Base-by-base conservation (phyloP, 2,888 invertebrate species). In the Drosophila merina region DNA sequence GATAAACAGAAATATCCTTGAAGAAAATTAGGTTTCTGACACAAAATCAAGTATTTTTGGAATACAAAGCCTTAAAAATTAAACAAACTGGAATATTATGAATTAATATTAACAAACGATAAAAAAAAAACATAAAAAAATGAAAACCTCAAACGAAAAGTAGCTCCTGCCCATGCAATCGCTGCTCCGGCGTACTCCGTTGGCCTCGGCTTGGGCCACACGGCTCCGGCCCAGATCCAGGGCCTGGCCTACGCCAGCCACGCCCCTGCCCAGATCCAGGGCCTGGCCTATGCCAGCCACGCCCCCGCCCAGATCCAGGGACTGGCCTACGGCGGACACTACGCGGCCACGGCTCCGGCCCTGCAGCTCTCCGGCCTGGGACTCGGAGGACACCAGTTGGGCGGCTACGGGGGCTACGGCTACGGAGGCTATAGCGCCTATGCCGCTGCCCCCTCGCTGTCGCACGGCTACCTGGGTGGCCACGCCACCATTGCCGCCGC, bases 151-250 rank as follows among this genome's bases (percentile, higher is more conserved):
- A 4, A 40, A 14, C 4, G 42, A 48, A n/a, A 54, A 64, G 88
- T 75, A 42, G 79, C 64, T 38, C 70, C 64, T 30, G 31, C 45
- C n/a, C 64, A 64, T 14, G 64, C 64, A 28, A 56, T 64, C 10
- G 64, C 78, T 28, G 76, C 81, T 49, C 84, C 73, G 57, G 83
- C 58, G 42, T 70, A 79, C 50, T 49, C 56, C 12, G 62, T 79
- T 28, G 73, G 88, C 40, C 20, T 42, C 12, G 38, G 38, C 38
- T 2, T 20, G 76, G 20, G 89, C 28, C 86, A 84, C 56, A 71
- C 84, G 2, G 91, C 89, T 0, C 89, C 88, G 1, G 90, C 88
- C 20, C 70, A 83, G 49, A 54, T 88, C 0, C 79, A 86, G 40
- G 77, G 72, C 7, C 70, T 77, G 12, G 68, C 74, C 30, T 51